These are phyloP conservation scores for Philereme transversata DNA, from an alignment of 2,888 invertebrate species.

Conservation along the genomic window DNA sequence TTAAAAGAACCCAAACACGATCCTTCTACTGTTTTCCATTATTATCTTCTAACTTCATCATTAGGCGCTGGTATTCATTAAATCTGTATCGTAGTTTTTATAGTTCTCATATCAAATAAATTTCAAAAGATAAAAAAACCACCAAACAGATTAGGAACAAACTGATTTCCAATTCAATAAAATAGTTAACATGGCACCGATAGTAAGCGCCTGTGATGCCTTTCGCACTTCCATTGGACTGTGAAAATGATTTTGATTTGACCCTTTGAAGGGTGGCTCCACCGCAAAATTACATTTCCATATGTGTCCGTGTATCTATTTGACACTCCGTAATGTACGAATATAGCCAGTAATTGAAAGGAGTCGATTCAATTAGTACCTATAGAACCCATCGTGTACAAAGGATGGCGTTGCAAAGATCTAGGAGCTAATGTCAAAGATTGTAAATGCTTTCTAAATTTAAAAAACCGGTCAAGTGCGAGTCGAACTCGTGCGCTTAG, in stretches of 20 bases:
- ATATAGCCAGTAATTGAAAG: slow-evolving; percentile 48
- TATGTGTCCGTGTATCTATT: slow-evolving; percentile 64
- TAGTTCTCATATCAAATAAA: not conserved
- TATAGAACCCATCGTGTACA: slow-evolving; percentile 7
- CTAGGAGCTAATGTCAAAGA: not conserved
- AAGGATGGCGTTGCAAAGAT: not conserved
- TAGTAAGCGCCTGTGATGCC: slow-evolving; percentile 38
- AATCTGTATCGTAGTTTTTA: no score
- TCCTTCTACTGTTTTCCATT: no score
- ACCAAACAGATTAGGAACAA: slow-evolving; percentile 4
- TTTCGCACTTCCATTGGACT: slow-evolving; percentile 74
- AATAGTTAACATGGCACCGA: slow-evolving; percentile 27
- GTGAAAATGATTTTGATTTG: slow-evolving; percentile 84
- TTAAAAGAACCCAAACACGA: no score
- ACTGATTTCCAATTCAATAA: slow-evolving; percentile 22
- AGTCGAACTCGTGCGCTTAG: no score
- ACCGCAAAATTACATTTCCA: slow-evolving; percentile 83
- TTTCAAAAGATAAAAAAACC: not conserved
- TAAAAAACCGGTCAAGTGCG: no score
- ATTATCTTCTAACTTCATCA: no score
- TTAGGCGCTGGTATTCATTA: no score
- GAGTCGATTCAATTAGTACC: slow-evolving; percentile 33
- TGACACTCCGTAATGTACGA: slow-evolving; percentile 52
- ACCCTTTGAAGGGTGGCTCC: slow-evolving; percentile 78
- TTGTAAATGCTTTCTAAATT: not conserved